Conservation (phyloP, 2,797 vertebrate species). For the Lacerta bilineata region DNA sequence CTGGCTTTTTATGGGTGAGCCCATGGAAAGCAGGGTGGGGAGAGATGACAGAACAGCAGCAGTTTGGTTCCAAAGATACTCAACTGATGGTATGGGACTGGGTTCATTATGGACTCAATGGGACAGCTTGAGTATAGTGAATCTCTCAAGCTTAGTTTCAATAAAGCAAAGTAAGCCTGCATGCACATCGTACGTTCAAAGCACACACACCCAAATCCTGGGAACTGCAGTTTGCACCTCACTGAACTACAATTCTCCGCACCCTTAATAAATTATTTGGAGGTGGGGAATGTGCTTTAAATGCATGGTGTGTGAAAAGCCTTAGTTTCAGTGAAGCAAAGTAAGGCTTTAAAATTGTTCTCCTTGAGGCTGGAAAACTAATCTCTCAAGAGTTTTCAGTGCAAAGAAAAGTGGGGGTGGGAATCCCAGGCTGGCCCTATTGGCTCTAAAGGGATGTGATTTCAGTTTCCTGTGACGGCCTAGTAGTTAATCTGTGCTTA, state of each 20-base stretch:
- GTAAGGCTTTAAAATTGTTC: background rate
- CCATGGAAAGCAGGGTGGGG: too few relatives aligned
- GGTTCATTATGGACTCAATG: background rate
- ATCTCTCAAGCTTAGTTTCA: too few relatives aligned
- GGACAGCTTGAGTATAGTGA: too few relatives aligned
- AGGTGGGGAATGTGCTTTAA: too few relatives aligned
- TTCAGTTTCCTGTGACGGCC: background rate
- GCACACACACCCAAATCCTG: too few relatives aligned
- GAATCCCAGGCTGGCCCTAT: background rate
- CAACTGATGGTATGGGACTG: background rate
- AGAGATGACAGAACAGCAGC: background rate
- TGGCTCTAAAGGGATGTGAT: background rate
- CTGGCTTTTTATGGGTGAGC: background rate
- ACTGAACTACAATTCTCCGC: too few relatives aligned
- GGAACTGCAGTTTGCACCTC: too few relatives aligned
- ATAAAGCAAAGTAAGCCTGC: too few relatives aligned
- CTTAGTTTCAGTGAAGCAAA: background rate
- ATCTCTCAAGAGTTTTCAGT: background rate
- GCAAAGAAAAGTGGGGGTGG: too few relatives aligned
- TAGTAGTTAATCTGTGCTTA: background rate
- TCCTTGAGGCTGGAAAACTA: background rate
- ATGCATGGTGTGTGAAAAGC: too few relatives aligned
- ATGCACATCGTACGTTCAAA: too few relatives aligned
- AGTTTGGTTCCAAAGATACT: background rate
- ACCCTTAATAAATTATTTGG: too few relatives aligned